Evolutionary conservation across 23 tunicate species (phyloP).

Genomic region (Botrylloides violaceus): DNA sequence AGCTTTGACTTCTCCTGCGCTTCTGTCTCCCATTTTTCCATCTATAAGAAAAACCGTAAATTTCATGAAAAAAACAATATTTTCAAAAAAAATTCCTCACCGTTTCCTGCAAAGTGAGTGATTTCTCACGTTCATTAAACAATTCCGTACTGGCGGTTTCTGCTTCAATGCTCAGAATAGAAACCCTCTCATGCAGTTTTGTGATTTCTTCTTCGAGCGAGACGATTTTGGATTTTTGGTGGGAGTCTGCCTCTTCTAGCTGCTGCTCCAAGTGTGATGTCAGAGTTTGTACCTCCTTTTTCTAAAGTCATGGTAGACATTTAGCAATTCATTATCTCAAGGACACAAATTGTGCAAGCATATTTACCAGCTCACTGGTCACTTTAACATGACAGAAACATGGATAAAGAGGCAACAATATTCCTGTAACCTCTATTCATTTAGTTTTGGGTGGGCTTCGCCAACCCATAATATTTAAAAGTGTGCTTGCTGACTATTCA

Average conservation of each 20-base stretch:
- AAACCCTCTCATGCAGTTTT: background rate
- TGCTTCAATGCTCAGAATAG: background rate
- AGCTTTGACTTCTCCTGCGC: constrained; percentile 34
- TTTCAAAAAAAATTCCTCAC: background rate
- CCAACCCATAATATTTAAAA: no score
- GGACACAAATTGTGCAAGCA: no score
- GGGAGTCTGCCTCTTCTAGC: constrained; percentile 39
- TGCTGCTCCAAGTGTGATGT: constrained; percentile 61
- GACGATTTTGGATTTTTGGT: constrained; percentile 28
- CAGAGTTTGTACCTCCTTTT: constrained; percentile 37
- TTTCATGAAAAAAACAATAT: background rate
- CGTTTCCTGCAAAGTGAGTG: constrained; percentile 3
- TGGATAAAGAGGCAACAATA: no score
- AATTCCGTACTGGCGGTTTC: constrained; percentile 6
- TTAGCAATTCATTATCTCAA: no score
- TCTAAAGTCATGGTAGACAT: no score
- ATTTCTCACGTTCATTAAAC: background rate
- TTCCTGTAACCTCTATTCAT: no score
- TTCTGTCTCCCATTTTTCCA: constrained; percentile 44
- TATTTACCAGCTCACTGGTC: no score
- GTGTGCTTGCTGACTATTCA: no score
- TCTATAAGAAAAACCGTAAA: background rate
- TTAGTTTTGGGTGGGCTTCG: no score
- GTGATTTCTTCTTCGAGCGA: constrained; percentile 30
- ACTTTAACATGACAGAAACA: no score